These are phyloP conservation scores for Dasypogon diadema DNA, from an alignment of 2,888 invertebrate genomes.

Conservation along the genomic window DNA sequence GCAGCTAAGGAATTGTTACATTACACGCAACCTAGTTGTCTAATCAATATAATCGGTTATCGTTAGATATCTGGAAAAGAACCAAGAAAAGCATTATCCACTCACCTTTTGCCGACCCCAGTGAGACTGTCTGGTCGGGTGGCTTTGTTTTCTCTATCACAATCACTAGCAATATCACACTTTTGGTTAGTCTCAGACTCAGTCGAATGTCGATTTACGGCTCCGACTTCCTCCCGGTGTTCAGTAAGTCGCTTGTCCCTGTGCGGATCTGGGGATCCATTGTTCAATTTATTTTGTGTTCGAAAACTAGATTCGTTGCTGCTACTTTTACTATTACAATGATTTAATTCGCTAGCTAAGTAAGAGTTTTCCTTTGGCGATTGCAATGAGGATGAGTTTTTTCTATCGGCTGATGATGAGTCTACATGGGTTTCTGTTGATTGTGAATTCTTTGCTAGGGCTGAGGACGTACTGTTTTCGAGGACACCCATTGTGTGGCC, in stretches of 20 bases:
- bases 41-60: not conserved
- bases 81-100: not conserved
- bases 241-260: conserved; percentile 8
- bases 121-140: conserved; percentile 52
- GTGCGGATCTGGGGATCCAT: conserved; percentile 20
- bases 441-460: not conserved
- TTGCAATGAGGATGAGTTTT: conserved; percentile 47
- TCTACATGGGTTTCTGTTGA: not conserved
- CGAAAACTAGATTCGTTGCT: conserved; percentile 27
- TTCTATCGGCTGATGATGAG: not conserved
- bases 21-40: not conserved
- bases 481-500: conserved; percentile 47
- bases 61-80: not conserved
- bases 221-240: not conserved
- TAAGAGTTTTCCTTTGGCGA: conserved; percentile 54
- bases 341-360: conserved; percentile 55
- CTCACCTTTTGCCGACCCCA: conserved; percentile 54
- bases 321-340: conserved; percentile 43
- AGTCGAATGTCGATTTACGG: not conserved
- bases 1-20: not conserved
- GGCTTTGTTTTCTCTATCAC: conserved; percentile 35
- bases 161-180: conserved; percentile 62
- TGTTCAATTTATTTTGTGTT: conserved; percentile 10
- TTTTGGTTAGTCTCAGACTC: conserved; percentile 25
- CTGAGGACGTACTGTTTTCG: conserved; percentile 26